Conservation (phyloP, 2,888 invertebrate genomes). For the Hemaris fuciformis region DNA sequence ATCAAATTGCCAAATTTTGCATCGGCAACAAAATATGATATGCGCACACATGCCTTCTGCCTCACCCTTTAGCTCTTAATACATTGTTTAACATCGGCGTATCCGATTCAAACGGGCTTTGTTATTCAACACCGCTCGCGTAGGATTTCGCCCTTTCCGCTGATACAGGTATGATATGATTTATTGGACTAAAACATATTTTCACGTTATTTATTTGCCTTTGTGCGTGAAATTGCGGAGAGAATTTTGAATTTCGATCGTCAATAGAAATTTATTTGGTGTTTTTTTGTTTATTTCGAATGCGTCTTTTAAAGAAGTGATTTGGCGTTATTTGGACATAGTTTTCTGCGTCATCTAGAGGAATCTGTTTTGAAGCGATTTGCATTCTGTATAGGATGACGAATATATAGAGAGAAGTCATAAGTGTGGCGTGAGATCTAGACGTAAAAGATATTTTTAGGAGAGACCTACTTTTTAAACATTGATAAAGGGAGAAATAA, state of each 20-base stretch:
- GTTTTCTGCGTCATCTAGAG: no score
- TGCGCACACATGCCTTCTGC: not conserved
- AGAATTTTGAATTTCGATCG: not conserved
- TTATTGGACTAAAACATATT: constrained; percentile 1
- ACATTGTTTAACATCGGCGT: not conserved
- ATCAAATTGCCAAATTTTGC: not conserved
- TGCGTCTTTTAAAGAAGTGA: not conserved
- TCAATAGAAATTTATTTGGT: not conserved
- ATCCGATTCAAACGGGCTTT: not conserved
- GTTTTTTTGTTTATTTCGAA: not conserved
- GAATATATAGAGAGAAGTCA: no score
- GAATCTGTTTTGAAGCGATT: no score
- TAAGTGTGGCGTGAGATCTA: no score
- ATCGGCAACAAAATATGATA: not conserved
- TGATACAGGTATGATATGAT: not conserved
- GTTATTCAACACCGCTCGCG: not conserved
- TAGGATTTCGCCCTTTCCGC: not conserved
- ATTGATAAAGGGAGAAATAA: no score
- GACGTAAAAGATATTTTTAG: no score
- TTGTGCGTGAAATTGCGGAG: not conserved
- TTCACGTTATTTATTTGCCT: not conserved
- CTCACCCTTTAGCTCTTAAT: not conserved
- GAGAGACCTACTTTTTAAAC: no score
- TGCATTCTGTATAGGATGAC: no score
- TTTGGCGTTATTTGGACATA: no score